Percentiles rank a stretch among this genome's conserved stretches.
Conservation (phyloP, 1,140 invertebrate genomes). For the Pentalonia nigronervosa region DNA sequence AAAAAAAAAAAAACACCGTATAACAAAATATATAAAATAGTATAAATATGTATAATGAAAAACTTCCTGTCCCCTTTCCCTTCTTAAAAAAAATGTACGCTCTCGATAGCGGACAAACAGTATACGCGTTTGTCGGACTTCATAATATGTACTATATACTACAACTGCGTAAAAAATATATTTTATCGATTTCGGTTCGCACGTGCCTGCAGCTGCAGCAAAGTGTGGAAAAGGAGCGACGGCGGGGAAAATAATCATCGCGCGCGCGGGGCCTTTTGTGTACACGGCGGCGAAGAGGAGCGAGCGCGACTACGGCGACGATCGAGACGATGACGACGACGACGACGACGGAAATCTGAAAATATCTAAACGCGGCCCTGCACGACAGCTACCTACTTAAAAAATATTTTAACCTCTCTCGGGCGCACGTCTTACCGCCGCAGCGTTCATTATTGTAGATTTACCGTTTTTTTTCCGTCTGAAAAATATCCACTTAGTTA, state of each 20-base stretch:
- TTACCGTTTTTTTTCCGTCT: neutral
- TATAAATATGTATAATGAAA: neutral
- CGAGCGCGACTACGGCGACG: neutral
- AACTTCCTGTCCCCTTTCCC: neutral
- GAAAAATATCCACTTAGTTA: slow-evolving; percentile 31
- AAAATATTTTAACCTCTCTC: neutral
- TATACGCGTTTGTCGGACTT: neutral
- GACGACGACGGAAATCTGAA: neutral
- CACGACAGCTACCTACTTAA: neutral
- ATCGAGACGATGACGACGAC: neutral
- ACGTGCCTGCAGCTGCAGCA: neutral
- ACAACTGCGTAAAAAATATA: neutral
- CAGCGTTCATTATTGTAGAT: neutral
- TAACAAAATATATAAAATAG: neutral
- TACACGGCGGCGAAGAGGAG: neutral
- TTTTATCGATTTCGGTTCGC: slow-evolving; percentile 9
- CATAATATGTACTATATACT: neutral
- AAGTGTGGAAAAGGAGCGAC: neutral
- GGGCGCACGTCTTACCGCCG: neutral
- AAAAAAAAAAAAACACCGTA: neutral
- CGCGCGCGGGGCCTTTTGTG: neutral
- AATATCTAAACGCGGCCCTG: neutral
- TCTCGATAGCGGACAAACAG: neutral
- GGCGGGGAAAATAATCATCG: neutral
- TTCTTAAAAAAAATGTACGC: neutral